These are phyloP conservation scores for Subanguina moxae DNA, from an alignment of 1,140 invertebrate species.

Conservation along the genomic window DNA sequence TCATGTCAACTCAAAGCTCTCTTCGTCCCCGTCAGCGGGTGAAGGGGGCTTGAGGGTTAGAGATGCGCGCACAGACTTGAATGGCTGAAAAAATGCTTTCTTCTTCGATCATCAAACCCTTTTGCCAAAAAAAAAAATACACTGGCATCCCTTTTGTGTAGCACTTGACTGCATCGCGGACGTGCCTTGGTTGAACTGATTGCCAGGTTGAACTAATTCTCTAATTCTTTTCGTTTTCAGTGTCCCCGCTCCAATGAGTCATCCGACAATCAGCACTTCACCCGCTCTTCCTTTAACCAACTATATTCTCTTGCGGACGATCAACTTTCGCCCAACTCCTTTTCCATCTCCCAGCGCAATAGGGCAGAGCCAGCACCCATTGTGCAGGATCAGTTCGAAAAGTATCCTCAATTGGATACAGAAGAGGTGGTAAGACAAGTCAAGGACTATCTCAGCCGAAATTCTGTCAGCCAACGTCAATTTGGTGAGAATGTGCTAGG, in stretches of 20 bases:
- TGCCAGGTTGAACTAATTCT: too few relatives aligned
- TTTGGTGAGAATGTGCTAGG: constrained; percentile 96
- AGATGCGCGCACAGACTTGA: too few relatives aligned
- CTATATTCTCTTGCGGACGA: constrained; percentile 60
- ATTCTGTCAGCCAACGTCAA: constrained; percentile 93
- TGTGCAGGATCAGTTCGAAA: constrained; percentile 96
- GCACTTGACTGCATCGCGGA: too few relatives aligned
- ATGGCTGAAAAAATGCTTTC: too few relatives aligned
- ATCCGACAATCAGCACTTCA: background rate
- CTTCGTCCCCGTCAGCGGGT: too few relatives aligned
- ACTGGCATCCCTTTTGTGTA: too few relatives aligned
- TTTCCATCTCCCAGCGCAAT: constrained; percentile 69
- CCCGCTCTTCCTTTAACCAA: background rate
- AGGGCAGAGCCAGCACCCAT: constrained; percentile 87
- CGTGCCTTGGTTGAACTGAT: too few relatives aligned
- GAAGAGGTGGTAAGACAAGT: constrained; percentile 96
- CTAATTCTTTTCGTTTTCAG: background rate
- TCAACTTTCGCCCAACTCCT: constrained; percentile 70
- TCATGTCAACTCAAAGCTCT: too few relatives aligned
- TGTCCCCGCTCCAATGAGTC: background rate
- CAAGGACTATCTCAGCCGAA: constrained; percentile 93
- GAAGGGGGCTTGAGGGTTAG: too few relatives aligned
- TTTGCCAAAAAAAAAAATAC: too few relatives aligned
- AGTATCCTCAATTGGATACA: constrained; percentile 94
- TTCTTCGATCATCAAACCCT: too few relatives aligned